Evolutionary conservation across 2,113 vertebrate genomes (phyloP).

Genomic region (Hippocampus zosterae): DNA sequence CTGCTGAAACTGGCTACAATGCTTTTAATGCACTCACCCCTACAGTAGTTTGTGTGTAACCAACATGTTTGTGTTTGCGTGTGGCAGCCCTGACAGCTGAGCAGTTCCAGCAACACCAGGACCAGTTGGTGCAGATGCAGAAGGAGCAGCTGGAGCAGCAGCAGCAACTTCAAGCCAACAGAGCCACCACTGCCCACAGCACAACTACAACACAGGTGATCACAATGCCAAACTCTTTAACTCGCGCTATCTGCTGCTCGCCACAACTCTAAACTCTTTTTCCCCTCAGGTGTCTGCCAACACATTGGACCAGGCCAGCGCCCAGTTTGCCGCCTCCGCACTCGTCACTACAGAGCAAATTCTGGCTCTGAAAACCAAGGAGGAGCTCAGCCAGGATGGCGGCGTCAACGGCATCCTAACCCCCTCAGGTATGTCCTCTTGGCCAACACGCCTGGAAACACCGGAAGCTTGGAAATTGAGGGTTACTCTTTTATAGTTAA

Average conservation of each 20-base stretch:
- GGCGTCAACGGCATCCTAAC: constrained; percentile 95
- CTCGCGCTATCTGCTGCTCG: background rate
- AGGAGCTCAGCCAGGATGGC: constrained; percentile 88
- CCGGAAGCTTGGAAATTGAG: background rate
- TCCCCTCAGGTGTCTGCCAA: constrained; percentile 78
- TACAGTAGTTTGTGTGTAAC: constrained; percentile 3
- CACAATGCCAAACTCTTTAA: background rate
- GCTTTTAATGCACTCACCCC: too few species aligned
- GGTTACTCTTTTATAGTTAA: too few species aligned
- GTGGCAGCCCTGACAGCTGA: constrained; percentile 89
- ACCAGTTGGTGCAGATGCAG: constrained; percentile 97
- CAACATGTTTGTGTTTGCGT: background rate
- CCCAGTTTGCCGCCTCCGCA: constrained; percentile 96
- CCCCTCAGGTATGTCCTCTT: constrained; percentile 83
- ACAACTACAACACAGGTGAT: constrained; percentile 39
- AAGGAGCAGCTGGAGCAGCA: constrained; percentile 83
- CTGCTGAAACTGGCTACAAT: background rate
- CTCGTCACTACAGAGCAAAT: constrained; percentile 91
- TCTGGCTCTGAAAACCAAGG: constrained; percentile 94
- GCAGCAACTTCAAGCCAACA: constrained; percentile 64
- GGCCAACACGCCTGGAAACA: background rate
- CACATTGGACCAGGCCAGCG: constrained; percentile 92
- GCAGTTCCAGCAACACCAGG: constrained; percentile 98
- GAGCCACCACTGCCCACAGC: constrained; percentile 72
- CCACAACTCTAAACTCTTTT: too few species aligned